phyloP scores from a whole-genome alignment of 1,140 invertebrate genomes.

The Zaprionus nigranus region DNA sequence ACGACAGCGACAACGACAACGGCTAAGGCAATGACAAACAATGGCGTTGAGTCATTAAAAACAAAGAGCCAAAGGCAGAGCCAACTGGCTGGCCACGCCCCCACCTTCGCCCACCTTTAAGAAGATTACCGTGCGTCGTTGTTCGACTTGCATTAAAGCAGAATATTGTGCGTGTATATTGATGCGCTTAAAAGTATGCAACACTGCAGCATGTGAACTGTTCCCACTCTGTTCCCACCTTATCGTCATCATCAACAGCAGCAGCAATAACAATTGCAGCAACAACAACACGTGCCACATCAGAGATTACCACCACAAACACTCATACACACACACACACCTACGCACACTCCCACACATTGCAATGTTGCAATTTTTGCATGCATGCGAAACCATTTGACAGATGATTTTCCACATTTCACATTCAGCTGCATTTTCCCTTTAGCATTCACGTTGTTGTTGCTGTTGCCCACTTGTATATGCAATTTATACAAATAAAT shows the following conservation, averaged over 20 bases:
- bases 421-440: conserved; percentile 45
- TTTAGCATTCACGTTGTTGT: neutral
- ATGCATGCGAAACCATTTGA: conserved; percentile 44
- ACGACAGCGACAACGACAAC: conserved; percentile 34
- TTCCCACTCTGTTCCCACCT: neutral
- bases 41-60: conserved; percentile 58
- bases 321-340: neutral
- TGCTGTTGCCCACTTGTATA: conserved; percentile 12
- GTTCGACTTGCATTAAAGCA: conserved; percentile 11
- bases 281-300: conserved; percentile 20
- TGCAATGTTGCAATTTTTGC: conserved; percentile 45
- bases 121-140: conserved; percentile 13
- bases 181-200: conserved; percentile 58
- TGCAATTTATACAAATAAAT: conserved; percentile 58
- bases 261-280: neutral
- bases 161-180: conserved; percentile 28
- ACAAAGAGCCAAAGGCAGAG: conserved; percentile 54
- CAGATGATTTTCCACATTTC: conserved; percentile 69
- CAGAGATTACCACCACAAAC: conserved; percentile 34
- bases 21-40: conserved; percentile 51
- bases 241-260: neutral
- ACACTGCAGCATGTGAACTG: conserved; percentile 36
- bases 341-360: conserved; percentile 16
- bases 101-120: conserved; percentile 15
- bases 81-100: conserved; percentile 12